Conservation (phyloP, 2,113 vertebrate genomes). For the Odobenus rosmarus region DNA sequence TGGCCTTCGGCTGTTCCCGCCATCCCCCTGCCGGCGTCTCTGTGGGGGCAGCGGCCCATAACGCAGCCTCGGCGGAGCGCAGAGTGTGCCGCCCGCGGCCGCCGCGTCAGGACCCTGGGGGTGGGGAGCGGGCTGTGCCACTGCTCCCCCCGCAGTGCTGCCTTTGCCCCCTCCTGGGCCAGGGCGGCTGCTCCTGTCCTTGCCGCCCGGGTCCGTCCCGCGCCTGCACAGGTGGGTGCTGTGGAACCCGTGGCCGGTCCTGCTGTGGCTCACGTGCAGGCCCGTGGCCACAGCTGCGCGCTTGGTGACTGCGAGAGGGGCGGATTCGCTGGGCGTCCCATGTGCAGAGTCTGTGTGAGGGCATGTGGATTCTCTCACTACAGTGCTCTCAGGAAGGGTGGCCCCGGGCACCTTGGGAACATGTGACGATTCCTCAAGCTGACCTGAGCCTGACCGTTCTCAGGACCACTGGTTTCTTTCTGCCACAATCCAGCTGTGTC, state of each 20-base stretch:
- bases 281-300: not conserved
- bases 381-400: not conserved
- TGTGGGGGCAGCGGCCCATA: rapidly evolving
- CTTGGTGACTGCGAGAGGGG: not conserved
- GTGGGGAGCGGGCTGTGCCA: not conserved
- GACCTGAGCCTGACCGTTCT: not conserved
- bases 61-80: rapidly evolving
- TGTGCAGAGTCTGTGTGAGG: not conserved
- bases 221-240: too few species aligned
- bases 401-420: too few species aligned
- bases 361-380: not conserved
- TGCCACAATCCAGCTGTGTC: rapidly evolving
- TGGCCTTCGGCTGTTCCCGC: too few species aligned
- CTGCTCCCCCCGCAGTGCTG: rapidly evolving
- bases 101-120: not conserved
- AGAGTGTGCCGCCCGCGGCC: rapidly evolving
- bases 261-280: not conserved
- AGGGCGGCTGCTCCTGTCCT: not conserved
- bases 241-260: too few species aligned
- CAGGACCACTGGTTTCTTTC: not conserved
- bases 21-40: not conserved
- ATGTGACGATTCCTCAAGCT: not conserved
- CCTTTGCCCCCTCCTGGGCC: not conserved
- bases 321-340: not conserved
- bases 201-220: not conserved